Percentiles rank a stretch among this genome's conserved stretches.
These are phyloP conservation scores for Calvadosia cruxmelitensis DNA, from an alignment of 30 jellyfish, hydroid and myxozoan genomes.

Conservation along the genomic window DNA sequence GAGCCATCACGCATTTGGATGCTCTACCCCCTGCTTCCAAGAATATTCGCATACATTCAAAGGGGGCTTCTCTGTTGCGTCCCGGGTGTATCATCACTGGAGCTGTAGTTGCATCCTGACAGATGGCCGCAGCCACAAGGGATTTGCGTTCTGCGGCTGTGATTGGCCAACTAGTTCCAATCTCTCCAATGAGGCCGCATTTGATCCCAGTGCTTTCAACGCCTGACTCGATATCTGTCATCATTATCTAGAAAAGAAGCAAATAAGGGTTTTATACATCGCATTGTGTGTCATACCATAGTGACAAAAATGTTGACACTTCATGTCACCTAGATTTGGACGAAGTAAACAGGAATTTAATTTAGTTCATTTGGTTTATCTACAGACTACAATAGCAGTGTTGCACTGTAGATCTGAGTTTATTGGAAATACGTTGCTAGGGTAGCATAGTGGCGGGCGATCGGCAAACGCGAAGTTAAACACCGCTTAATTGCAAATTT, in stretches of 20 bases:
- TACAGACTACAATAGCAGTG: no score
- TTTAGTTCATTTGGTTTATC: no score
- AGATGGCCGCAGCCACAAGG: slow-evolving; percentile 66
- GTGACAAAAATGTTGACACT: no score
- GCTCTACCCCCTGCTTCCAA: slow-evolving; percentile 87
- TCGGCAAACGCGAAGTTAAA: no score
- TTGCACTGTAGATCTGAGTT: no score
- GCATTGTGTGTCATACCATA: no score
- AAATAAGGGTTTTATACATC: no score
- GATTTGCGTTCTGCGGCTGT: slow-evolving; percentile 52
- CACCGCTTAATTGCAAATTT: no score
- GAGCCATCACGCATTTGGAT: slow-evolving; percentile 70
- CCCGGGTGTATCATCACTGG: slow-evolving; percentile 95
- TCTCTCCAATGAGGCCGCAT: slow-evolving; percentile 87
- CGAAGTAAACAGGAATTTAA: no score
- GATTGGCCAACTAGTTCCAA: slow-evolving; percentile 71
- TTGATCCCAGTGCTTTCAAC: slow-evolving; percentile 48
- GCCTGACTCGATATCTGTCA: slow-evolving; percentile 13
- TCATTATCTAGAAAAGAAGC: neutral
- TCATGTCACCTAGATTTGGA: no score
- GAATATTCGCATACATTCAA: slow-evolving; percentile 49
- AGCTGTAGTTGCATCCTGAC: slow-evolving; percentile 39
- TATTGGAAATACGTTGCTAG: no score
- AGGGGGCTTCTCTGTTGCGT: slow-evolving; percentile 59
- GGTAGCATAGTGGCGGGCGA: no score